Evolutionary conservation across 1,140 invertebrate species (phyloP).

Genomic region (Dufourea novaeangliae): DNA sequence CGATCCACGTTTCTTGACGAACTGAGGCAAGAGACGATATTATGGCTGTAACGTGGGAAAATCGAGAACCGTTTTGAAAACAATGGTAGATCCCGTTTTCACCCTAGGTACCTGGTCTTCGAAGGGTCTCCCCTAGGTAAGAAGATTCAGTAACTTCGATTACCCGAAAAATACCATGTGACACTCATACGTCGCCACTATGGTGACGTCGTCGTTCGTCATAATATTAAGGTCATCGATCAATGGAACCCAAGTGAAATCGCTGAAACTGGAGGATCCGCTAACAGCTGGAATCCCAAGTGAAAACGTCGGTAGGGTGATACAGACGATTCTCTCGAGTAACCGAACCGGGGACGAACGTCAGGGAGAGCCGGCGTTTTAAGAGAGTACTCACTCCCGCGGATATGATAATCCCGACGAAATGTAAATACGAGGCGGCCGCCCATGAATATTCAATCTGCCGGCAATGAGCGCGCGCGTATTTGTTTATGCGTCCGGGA

Average conservation of each 20-base stretch:
- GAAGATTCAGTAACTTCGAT: too few relatives aligned
- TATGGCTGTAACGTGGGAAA: too few relatives aligned
- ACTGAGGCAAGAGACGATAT: too few relatives aligned
- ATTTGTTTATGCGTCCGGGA: conserved; percentile 20
- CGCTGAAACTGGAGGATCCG: background rate
- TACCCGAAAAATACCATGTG: too few relatives aligned
- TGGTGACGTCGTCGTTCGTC: too few relatives aligned
- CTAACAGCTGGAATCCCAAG: too few relatives aligned
- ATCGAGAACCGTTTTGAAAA: too few relatives aligned
- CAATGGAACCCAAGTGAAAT: background rate
- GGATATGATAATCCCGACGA: conserved; percentile 46
- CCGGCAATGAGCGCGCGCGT: conserved; percentile 9
- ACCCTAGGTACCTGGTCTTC: too few relatives aligned
- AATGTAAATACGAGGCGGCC: conserved; percentile 52
- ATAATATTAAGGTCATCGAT: background rate
- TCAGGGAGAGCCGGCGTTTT: background rate
- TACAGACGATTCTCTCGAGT: conserved; percentile 5
- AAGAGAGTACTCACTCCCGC: background rate
- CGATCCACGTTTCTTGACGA: too few relatives aligned
- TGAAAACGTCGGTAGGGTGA: background rate
- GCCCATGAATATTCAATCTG: conserved; percentile 66
- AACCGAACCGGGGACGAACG: background rate
- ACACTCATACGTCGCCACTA: too few relatives aligned
- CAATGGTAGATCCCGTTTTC: too few relatives aligned
- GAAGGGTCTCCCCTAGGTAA: too few relatives aligned